Evolutionary conservation across 2,888 invertebrate genomes (phyloP).

Genomic region (Prenolepis imparis): DNA sequence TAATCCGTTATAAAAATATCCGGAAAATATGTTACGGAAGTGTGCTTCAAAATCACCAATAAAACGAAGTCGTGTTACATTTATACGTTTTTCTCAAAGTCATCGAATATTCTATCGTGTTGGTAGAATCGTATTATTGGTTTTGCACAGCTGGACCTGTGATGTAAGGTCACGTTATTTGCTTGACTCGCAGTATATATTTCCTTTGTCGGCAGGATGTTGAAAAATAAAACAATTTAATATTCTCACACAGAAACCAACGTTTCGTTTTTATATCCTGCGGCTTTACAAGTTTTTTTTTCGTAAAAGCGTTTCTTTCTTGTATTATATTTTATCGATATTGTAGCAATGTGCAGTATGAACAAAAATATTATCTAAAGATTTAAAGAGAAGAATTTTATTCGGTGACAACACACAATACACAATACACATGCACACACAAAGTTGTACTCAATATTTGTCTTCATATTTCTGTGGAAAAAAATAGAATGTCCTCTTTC

Average conservation of each 20-base stretch:
- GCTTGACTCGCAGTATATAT: slow-evolving; percentile 3
- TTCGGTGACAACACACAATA: background rate
- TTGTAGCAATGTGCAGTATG: background rate
- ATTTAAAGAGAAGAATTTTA: background rate
- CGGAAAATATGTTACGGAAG: background rate
- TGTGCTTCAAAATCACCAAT: background rate
- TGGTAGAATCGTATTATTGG: slow-evolving; percentile 22
- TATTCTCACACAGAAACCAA: background rate
- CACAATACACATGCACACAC: no score
- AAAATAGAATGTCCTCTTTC: background rate
- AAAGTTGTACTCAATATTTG: background rate
- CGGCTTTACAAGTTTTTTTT: slow-evolving; percentile 4
- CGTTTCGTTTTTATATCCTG: background rate
- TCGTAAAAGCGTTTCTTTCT: background rate
- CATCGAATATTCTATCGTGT: slow-evolving; percentile 24
- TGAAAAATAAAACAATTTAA: slow-evolving; percentile 34
- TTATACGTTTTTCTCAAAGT: slow-evolving; percentile 27
- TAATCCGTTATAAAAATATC: background rate
- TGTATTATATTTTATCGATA: slow-evolving; percentile 1
- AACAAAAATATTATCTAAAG: background rate
- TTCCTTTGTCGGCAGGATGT: background rate
- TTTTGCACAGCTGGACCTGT: slow-evolving; percentile 18
- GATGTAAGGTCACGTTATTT: slow-evolving; percentile 28
- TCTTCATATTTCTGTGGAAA: background rate
- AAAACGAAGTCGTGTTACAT: background rate